Base-by-base conservation (phyloP, 2,888 invertebrate species). In the Aphrophora alni region DNA sequence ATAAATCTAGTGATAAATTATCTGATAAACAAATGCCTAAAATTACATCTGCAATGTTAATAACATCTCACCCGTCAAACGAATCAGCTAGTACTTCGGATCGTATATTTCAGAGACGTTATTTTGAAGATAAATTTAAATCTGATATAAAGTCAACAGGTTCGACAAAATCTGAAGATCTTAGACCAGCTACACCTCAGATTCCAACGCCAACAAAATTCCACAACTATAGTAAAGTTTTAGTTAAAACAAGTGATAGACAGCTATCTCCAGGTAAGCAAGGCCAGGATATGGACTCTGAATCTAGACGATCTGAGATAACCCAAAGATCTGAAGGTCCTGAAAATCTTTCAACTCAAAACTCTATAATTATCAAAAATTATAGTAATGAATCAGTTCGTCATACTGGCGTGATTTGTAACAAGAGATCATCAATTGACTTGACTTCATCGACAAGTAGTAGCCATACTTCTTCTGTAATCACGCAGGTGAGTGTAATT, bases 381-480 rank as follows among this genome's bases (percentile, higher is more conserved):
- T 78, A 25, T 75, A 70, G 69, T 78, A 77, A 70, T 51, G 78
- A 78, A 38, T 17, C 26, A 1, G 70, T 77, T 17, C 77, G 76
- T 25, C 74, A 76, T 44, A 28, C 80, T 10, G 80, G 81, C 27
- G 81, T 81, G 0, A 81, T 81, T 38, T 81, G 81, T 75, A 81
- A 75, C 33, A 78, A 78, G 70, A 81, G 69, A 27, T 38, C 70
- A 70, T 38, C 75, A 69, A 72, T 59, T 21, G 59, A 59, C 21
- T 59, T 59, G 21, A 59, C 59, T 21, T 59, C 59, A 8, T 59
- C 59, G 21, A 21, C n/a, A 3, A 21, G 21, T 59, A 59, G 78
- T 72, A 27, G 71, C 38, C 44, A 78, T 44, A 71, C 69, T 51
- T 78, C 78, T 24, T 78, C 78, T 8, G 78, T 78, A n/a, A 78